These are phyloP conservation scores for Prosopocoilus inquinatus DNA, from an alignment of 2,888 invertebrate genomes.

Conservation along the genomic window DNA sequence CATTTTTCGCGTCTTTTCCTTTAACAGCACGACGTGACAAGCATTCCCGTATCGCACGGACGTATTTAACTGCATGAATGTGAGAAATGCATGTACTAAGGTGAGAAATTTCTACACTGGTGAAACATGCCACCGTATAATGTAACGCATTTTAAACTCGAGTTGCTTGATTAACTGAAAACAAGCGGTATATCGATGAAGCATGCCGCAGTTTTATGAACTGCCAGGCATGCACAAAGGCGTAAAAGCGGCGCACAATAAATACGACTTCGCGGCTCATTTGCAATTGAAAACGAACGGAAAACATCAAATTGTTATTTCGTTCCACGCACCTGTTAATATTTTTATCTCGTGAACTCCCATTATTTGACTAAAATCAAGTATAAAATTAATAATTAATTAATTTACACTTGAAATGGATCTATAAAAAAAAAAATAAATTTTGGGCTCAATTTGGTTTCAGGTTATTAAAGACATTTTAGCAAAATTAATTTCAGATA, in stretches of 20 bases:
- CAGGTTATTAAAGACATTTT: too few species aligned
- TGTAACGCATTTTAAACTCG: slow-evolving; percentile 14
- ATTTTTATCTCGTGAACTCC: not conserved
- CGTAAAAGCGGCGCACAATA: slow-evolving; percentile 3
- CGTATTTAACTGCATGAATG: slow-evolving; percentile 11
- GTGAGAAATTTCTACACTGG: slow-evolving; percentile 14
- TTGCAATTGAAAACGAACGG: slow-evolving; percentile 10
- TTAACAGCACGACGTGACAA: too few species aligned
- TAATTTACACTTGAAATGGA: too few species aligned
- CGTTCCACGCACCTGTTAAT: not conserved
- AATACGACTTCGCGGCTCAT: slow-evolving; percentile 11
- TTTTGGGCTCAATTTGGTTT: too few species aligned
- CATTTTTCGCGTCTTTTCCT: too few species aligned
- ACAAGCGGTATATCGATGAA: slow-evolving; percentile 13
- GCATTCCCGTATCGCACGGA: not conserved
- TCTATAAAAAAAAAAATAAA: too few species aligned
- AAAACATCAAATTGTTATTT: slow-evolving; percentile 5
- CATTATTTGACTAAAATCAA: slow-evolving; percentile 7
- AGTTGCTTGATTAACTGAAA: slow-evolving; percentile 20
- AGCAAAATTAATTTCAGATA: too few species aligned
- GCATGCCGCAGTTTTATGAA: slow-evolving; percentile 13
- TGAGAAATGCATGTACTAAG: slow-evolving; percentile 12
- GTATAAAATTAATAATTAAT: slow-evolving; percentile 7
- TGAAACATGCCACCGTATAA: slow-evolving; percentile 11
- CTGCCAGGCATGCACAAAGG: slow-evolving; percentile 7